Percentiles rank a stretch among this genome's conserved stretches.
Conservation (phyloP, 2,113 vertebrate species). For the Cynoglossus semilaevis region DNA sequence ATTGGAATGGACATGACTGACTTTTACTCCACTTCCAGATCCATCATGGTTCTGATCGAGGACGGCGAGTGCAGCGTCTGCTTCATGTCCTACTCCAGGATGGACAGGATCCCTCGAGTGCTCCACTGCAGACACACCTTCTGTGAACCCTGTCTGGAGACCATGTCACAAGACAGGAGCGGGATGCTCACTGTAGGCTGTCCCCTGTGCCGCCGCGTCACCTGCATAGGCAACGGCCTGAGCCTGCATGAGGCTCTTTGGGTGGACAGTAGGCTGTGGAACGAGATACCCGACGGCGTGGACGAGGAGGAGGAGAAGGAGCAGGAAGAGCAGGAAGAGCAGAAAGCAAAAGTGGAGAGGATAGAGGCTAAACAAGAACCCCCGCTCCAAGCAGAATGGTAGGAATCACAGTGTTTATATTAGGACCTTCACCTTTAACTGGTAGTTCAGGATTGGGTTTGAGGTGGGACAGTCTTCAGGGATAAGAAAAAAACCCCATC, state of each 20-base stretch:
- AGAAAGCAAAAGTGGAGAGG: conserved; percentile 28
- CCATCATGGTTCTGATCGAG: conserved; percentile 68
- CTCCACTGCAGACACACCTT: conserved; percentile 79
- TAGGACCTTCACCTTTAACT: background rate
- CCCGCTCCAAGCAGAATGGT: conserved; percentile 57
- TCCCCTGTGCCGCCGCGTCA: conserved; percentile 73
- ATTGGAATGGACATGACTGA: too few relatives aligned
- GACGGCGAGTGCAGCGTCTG: conserved; percentile 76
- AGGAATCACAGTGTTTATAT: conserved; percentile 27
- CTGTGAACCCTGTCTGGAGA: conserved; percentile 71
- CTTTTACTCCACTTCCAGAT: too few relatives aligned
- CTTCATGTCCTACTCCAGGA: conserved; percentile 62
- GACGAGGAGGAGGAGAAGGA: conserved; percentile 20
- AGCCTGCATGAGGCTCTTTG: conserved; percentile 68
- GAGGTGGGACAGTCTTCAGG: too few relatives aligned
- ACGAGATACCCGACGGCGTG: conserved; percentile 58
- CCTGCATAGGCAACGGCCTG: conserved; percentile 54
- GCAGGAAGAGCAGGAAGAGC: conserved; percentile 7
- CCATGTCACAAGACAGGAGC: conserved; percentile 47
- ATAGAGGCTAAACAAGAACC: conserved; percentile 24
- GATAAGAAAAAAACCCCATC: too few relatives aligned
- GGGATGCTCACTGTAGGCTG: conserved; percentile 65
- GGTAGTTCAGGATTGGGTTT: background rate
- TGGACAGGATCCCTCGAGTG: conserved; percentile 67
- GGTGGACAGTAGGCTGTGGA: conserved; percentile 72